A percentile compares a stretch with the other conserved stretches of the same genome.
These are phyloP conservation scores for Acromyrmex charruanus DNA, from an alignment of 1,140 invertebrate species.

Conservation along the genomic window DNA sequence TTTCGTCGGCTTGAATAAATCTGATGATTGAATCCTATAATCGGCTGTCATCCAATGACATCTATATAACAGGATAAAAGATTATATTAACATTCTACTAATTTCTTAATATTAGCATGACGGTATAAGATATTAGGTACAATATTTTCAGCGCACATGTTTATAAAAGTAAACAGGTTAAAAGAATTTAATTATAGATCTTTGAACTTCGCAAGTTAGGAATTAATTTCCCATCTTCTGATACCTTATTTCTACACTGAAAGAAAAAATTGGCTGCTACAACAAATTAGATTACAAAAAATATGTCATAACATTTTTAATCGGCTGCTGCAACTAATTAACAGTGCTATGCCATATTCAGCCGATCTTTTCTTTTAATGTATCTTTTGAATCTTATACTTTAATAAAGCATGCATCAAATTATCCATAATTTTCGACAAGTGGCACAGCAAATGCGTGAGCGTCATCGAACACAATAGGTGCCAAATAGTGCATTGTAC, in stretches of 20 bases:
- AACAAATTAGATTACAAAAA: no score
- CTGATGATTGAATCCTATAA: background rate
- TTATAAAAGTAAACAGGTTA: background rate
- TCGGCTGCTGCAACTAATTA: no score
- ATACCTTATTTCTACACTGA: no score
- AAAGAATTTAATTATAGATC: background rate
- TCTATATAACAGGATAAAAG: background rate
- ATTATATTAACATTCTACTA: background rate
- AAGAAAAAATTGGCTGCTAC: no score
- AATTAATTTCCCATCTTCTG: background rate
- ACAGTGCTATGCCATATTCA: no score
- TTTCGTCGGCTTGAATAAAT: background rate
- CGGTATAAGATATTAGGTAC: background rate
- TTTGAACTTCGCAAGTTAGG: background rate
- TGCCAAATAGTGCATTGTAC: conserved; percentile 59
- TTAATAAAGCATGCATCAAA: background rate
- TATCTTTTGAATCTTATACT: background rate
- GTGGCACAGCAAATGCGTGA: background rate
- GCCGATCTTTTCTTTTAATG: no score
- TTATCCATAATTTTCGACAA: conserved; percentile 38
- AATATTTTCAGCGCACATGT: background rate
- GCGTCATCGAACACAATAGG: conserved; percentile 40
- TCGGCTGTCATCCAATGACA: background rate
- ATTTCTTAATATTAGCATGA: background rate
- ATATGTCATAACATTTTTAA: no score